Base-by-base conservation (phyloP, 2,888 invertebrate genomes). In the Pyrochroa serraticornis region DNA sequence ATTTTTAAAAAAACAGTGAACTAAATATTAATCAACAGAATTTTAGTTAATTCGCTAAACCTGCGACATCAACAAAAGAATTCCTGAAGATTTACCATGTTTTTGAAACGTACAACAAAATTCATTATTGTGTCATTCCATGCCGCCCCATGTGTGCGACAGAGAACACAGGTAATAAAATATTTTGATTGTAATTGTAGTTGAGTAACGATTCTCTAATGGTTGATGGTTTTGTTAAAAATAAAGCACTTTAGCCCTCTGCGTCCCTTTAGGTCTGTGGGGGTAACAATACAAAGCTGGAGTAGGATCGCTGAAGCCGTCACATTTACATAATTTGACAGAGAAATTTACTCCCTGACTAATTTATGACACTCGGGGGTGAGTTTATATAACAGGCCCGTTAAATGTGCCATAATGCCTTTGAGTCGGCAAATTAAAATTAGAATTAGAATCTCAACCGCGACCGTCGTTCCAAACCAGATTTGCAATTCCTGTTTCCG, bases 311-410 rank as follows among this genome's bases (percentile, higher is more conserved):
- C 70, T 72, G 66, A 68, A 67, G 69, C 73, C 71, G 74, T 75
- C 76, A 71, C 75, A 77, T 78, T 77, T 78, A 70, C 78, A 77
- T 78, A 78, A 78, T 78, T 77, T 72, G 76, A 78, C 78, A 76
- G 72, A 75, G 78, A 78, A 78, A 77, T 77, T 78, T 77, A 77
- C 78, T 78, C 76, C 75, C 75, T 72, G 72, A 76, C 75, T 77
- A 76, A 78, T 77, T 77, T 78, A 75, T 74, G 73, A 73, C 73
- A 73, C 74, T 74, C 71, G 72, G 70, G 76, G 77, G 76, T 76
- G 75, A 75, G 74, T 76, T 75, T 75, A 73, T 74, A 75, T 71
- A 75, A 73, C 72, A 70, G 70, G 62, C 70, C 71, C 68, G 71
- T 73, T 75, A 73, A 75, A 75, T 74, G 72, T 70, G 73, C 71